A percentile compares a stretch with the other conserved stretches of the same genome.
Conservation (phyloP, 2,888 invertebrate species). For the Ectemnius lituratus region DNA sequence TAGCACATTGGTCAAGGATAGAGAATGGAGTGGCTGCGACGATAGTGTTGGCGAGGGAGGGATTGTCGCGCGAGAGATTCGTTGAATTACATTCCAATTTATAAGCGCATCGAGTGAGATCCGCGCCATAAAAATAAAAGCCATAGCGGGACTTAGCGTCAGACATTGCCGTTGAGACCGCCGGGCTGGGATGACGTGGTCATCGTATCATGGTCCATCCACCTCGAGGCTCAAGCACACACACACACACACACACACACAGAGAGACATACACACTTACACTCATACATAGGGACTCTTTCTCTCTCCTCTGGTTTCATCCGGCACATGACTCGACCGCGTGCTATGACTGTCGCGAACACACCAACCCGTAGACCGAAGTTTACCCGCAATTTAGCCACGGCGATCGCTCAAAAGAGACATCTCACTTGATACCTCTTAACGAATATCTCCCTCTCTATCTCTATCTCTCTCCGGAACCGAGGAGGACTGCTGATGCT, state of each 20-base stretch:
- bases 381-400: constrained; percentile 68
- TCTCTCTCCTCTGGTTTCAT: constrained; percentile 43
- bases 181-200: constrained; percentile 43
- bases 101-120: constrained; percentile 62
- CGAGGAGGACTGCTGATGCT: constrained; percentile 1
- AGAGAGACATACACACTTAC: constrained; percentile 11
- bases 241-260: constrained; percentile 17
- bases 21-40: too few relatives aligned
- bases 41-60: not conserved
- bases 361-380: constrained; percentile 64
- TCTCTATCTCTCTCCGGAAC: constrained; percentile 15
- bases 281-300: constrained; percentile 19
- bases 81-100: constrained; percentile 69
- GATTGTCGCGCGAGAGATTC: constrained; percentile 1
- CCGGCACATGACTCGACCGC: constrained; percentile 61
- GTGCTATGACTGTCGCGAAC: constrained; percentile 68
- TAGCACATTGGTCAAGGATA: too few relatives aligned
- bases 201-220: constrained; percentile 49
- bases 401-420: constrained; percentile 63
- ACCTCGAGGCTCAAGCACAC: not conserved
- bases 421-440: constrained; percentile 66
- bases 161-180: constrained; percentile 29
- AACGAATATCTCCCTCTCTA: constrained; percentile 48
- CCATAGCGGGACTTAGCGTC: constrained; percentile 39
- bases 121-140: constrained; percentile 63